Conservation (phyloP, 1,140 invertebrate genomes). For the Drosophila simulans region DNA sequence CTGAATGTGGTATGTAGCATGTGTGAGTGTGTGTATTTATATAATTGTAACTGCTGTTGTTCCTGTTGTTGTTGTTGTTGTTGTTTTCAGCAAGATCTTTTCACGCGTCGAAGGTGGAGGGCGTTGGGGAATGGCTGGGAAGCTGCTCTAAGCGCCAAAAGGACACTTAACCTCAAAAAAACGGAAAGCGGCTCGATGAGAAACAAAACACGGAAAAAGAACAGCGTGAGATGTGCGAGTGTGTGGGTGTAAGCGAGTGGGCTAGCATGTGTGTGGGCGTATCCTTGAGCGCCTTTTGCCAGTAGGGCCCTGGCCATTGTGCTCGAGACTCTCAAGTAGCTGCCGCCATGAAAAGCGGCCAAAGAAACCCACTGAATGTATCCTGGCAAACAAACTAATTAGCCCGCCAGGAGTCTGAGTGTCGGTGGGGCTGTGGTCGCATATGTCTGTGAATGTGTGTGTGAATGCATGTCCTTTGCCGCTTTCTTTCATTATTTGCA, state of each 20-base stretch:
- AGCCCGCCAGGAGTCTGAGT: slow-evolving; percentile 47
- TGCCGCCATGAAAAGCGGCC: slow-evolving; percentile 52
- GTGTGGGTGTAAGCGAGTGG: neutral
- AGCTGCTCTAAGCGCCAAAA: slow-evolving; percentile 63
- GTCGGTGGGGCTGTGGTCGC: neutral
- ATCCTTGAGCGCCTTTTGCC: slow-evolving; percentile 81
- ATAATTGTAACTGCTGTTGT: slow-evolving; percentile 3
- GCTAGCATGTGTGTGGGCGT: slow-evolving; percentile 16
- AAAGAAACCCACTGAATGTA: slow-evolving; percentile 61
- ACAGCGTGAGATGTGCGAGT: slow-evolving; percentile 33
- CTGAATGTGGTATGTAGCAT: slow-evolving; percentile 7
- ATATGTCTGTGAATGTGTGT: neutral
- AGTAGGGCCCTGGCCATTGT: slow-evolving; percentile 57
- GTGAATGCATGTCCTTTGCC: slow-evolving; percentile 48
- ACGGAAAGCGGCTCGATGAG: slow-evolving; percentile 62
- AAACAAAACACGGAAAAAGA: slow-evolving; percentile 62
- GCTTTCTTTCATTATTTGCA: slow-evolving; percentile 76
- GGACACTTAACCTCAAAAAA: slow-evolving; percentile 82
- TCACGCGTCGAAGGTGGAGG: slow-evolving; percentile 50
- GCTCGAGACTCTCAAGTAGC: slow-evolving; percentile 73
- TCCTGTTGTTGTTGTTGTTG: slow-evolving; percentile 26
- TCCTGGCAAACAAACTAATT: slow-evolving; percentile 76
- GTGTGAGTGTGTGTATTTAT: slow-evolving; percentile 11
- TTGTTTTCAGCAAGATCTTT: slow-evolving; percentile 76
- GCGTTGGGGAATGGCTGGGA: slow-evolving; percentile 1